These are phyloP conservation scores for Synanthedon formicaeformis DNA, from an alignment of 2,888 invertebrate species.

Conservation along the genomic window DNA sequence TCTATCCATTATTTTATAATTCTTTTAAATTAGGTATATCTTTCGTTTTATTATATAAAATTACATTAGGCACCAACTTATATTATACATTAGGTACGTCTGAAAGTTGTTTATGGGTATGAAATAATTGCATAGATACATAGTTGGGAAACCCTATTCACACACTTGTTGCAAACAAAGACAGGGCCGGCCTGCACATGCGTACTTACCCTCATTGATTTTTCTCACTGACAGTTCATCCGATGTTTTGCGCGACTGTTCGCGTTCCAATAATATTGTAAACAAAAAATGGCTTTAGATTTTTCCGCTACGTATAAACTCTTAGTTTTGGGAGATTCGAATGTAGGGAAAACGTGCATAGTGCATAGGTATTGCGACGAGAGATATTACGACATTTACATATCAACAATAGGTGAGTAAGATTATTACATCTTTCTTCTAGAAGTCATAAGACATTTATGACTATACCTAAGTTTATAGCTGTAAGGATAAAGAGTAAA, in stretches of 20 bases:
- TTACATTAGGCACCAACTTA: no score
- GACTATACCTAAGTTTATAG: no score
- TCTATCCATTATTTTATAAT: no score
- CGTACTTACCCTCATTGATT: slow-evolving; percentile 59
- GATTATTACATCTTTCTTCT: slow-evolving; percentile 43
- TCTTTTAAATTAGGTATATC: no score
- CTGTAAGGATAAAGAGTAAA: no score
- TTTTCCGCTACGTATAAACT: slow-evolving; percentile 90
- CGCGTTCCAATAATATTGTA: slow-evolving; percentile 51
- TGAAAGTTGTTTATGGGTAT: no score
- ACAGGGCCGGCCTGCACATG: slow-evolving; percentile 42
- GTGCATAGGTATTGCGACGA: slow-evolving; percentile 92
- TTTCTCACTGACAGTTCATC: slow-evolving; percentile 63
- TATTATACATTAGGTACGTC: no score
- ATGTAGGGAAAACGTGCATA: slow-evolving; percentile 91
- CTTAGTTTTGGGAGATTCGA: slow-evolving; percentile 87
- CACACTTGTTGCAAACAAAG: slow-evolving; percentile 34
- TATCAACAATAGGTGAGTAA: slow-evolving; percentile 88
- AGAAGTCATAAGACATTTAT: slow-evolving; percentile 14
- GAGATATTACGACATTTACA: slow-evolving; percentile 90
- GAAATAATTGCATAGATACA: no score
- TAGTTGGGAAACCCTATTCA: no score
- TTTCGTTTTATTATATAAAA: no score
- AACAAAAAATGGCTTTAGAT: slow-evolving; percentile 82
- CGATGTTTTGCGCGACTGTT: slow-evolving; percentile 56